Conservation (phyloP, 2,797 vertebrate species). For the Muraenolepis orangiensis region DNA sequence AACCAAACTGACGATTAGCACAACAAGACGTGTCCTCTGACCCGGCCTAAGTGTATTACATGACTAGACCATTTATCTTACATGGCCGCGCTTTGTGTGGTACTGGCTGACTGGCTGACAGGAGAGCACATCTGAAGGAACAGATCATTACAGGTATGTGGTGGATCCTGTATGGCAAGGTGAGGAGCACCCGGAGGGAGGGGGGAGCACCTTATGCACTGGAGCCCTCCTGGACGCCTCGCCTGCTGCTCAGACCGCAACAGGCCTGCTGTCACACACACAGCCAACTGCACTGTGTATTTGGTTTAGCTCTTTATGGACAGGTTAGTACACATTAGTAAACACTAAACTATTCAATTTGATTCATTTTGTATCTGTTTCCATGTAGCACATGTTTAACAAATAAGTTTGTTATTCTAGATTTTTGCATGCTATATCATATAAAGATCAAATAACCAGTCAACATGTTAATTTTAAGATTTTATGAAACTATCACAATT, state of each 20-base stretch:
- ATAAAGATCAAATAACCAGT: neutral
- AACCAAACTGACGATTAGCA: no score
- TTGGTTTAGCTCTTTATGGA: neutral
- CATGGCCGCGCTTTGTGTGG: neutral
- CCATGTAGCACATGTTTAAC: neutral
- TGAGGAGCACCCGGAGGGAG: neutral
- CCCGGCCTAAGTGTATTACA: neutral
- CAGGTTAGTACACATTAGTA: neutral
- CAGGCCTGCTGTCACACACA: neutral
- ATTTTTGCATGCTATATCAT: neutral
- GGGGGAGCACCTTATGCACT: neutral
- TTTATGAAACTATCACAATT: neutral
- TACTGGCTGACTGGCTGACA: neutral
- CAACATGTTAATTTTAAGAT: neutral
- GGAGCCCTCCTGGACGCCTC: neutral
- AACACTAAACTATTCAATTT: neutral
- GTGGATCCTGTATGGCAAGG: constrained; percentile 8
- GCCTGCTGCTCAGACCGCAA: neutral
- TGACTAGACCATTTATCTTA: neutral
- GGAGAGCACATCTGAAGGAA: constrained; percentile 1
- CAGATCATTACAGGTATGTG: constrained; percentile 4
- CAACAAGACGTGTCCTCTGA: neutral
- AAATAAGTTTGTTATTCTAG: neutral
- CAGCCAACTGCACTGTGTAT: neutral
- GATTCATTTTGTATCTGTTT: neutral